Conservation (phyloP, 2,888 invertebrate species). For the Leuctra nigra region DNA sequence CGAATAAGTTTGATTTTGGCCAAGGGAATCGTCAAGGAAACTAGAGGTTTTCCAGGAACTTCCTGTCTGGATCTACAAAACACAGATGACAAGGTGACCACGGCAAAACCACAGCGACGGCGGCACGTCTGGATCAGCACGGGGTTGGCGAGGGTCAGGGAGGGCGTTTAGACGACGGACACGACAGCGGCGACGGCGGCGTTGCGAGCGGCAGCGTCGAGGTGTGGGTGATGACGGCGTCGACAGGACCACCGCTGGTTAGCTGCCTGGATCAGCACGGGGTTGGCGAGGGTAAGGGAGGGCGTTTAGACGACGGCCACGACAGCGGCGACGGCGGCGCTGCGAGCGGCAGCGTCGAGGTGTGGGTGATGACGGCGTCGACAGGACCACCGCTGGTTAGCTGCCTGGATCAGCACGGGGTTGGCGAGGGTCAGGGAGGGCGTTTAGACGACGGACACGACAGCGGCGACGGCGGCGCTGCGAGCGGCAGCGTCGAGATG, state of each 20-base stretch:
- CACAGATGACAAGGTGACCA: not conserved
- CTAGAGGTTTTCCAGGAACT: too few species aligned
- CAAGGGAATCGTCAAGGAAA: too few species aligned
- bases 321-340: conserved; percentile 25
- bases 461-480: conserved; percentile 27
- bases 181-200: conserved; percentile 26
- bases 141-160: too few species aligned
- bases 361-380: conserved; percentile 22
- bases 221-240: conserved; percentile 17
- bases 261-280: too few species aligned
- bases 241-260: not conserved
- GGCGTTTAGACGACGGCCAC: conserved; percentile 23
- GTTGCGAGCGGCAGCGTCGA: conserved; percentile 22
- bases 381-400: conserved; percentile 22
- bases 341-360: conserved; percentile 22
- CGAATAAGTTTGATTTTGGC: too few species aligned
- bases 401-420: conserved; percentile 16
- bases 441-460: conserved; percentile 26
- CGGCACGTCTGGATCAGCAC: too few species aligned
- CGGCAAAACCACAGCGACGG: not conserved
- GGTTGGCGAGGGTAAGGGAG: too few species aligned
- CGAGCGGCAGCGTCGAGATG: conserved; percentile 25
- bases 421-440: conserved; percentile 8
- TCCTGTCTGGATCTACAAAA: too few species aligned
- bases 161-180: conserved; percentile 22